phyloP scores from a whole-genome alignment of 2,797 vertebrate genomes.

The Lithobates pipiens region DNA sequence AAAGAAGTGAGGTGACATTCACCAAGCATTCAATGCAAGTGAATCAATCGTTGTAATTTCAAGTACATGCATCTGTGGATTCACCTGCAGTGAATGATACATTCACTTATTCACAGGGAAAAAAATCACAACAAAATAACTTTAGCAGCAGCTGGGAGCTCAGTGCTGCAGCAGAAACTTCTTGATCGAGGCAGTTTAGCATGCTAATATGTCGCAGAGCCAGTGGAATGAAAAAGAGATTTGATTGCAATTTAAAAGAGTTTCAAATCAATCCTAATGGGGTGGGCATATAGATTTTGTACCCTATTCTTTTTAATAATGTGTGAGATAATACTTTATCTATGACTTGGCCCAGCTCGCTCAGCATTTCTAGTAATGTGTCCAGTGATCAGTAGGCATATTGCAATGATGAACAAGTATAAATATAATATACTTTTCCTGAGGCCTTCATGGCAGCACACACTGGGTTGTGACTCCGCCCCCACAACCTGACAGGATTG shows the following conservation, averaged over 20 bases:
- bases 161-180: not conserved
- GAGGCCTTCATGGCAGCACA: too few relatives aligned
- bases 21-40: too few relatives aligned
- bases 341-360: conserved; percentile 6
- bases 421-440: too few relatives aligned
- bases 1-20: too few relatives aligned
- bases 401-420: too few relatives aligned
- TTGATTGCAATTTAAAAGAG: conserved; percentile 46
- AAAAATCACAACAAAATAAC: too few relatives aligned
- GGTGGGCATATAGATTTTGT: conserved; percentile 26
- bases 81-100: too few relatives aligned
- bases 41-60: too few relatives aligned
- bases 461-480: too few relatives aligned
- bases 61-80: too few relatives aligned
- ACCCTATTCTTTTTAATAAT: not conserved
- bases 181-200: conserved; percentile 21
- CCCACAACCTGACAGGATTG: too few relatives aligned
- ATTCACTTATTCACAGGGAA: too few relatives aligned
- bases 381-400: not conserved
- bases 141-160: conserved; percentile 1
- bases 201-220: conserved; percentile 47
- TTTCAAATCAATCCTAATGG: conserved; percentile 41
- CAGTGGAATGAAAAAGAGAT: conserved; percentile 41
- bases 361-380: conserved; percentile 17
- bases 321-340: conserved; percentile 24